Conservation (phyloP, 2,888 invertebrate species). For the Caenorhabditis wallacei region DNA sequence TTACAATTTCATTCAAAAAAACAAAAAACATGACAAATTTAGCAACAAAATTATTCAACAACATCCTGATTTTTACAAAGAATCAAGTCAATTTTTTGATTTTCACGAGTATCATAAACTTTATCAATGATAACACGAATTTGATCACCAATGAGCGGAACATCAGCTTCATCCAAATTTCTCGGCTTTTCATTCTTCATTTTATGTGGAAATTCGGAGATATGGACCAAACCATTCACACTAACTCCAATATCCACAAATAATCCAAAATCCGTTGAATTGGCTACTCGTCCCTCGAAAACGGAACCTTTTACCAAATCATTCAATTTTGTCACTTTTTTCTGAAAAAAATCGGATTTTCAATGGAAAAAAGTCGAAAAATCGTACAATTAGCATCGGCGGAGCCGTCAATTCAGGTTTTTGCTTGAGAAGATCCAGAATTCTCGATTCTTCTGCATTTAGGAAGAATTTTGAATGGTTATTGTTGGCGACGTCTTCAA, state of each 20-base stretch:
- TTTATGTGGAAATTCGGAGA: constrained; percentile 10
- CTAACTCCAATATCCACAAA: constrained; percentile 89
- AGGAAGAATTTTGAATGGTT: too few relatives aligned
- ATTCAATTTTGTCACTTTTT: constrained; percentile 71
- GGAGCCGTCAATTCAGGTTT: too few relatives aligned
- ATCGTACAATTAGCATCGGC: constrained; percentile 41
- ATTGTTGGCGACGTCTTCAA: too few relatives aligned
- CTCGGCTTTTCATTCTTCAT: not conserved
- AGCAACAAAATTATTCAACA: too few relatives aligned
- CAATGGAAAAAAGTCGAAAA: not conserved
- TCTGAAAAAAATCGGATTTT: constrained; percentile 56
- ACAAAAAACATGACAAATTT: too few relatives aligned
- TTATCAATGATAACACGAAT: constrained; percentile 1
- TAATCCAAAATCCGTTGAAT: constrained; percentile 90
- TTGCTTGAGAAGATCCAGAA: too few relatives aligned
- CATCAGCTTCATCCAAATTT: not conserved
- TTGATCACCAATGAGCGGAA: constrained; percentile 15
- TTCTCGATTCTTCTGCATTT: too few relatives aligned
- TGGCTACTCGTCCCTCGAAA: constrained; percentile 87
- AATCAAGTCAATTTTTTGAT: too few relatives aligned
- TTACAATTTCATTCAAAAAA: too few relatives aligned
- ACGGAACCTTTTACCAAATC: constrained; percentile 83
- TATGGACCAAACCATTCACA: constrained; percentile 83
- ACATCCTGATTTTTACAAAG: too few relatives aligned
- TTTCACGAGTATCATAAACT: too few relatives aligned